Evolutionary conservation across 1,140 invertebrate genomes (phyloP), one percentile per base, ranked within the genome.

Genomic region (Pogonomyrmex barbatus): DNA sequence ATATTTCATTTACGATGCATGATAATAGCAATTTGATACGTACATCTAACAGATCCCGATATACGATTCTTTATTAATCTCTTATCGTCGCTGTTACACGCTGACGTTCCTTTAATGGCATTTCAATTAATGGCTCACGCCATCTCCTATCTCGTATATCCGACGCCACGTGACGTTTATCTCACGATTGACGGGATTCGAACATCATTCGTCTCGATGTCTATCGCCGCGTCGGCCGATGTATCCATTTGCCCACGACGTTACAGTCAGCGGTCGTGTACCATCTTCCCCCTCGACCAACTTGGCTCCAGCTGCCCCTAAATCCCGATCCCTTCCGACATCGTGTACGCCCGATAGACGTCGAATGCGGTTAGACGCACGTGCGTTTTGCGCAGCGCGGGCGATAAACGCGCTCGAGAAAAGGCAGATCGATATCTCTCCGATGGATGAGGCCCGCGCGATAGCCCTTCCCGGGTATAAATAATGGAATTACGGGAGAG

Each of bases 401-500:
- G 14, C 85, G 65, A 90, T 83, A 71, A 89, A n/a, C 33, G 50
- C 24, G 60, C 6, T 10, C 33, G 83, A 81, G 89, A 91, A 86
- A 88, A 83, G 71, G 24, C 71, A 78, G 90, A 91, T 91, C 90
- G 83, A 91, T 91, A 91, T 91, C 85, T 63, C 39, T 24, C 36
- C 10, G 14, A 2, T 39, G 75, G 68, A 87, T 62, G 63, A 88
- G 87, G 36, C 36, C 36, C 47, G 45, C 50, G 52, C 63, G 79
- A 33, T 78, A 73, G 62, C 78, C 65, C 78, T 85, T 60, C 47
- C 56, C 62, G 33, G 50, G 14, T 9, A 90, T 88, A 90, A 91
- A 91, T 92, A 87, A 92, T 87, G 83, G 89, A 85, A 88, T 92
- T 89, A 87, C 70, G 62, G 71, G 82, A 63, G 82, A 83, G 52